A percentile compares a stretch with the other conserved stretches of the same genome.
These are phyloP conservation scores for Hydrozoanthus tunicans DNA, from an alignment of 64 coral and sea anemone species.

Conservation along the genomic window DNA sequence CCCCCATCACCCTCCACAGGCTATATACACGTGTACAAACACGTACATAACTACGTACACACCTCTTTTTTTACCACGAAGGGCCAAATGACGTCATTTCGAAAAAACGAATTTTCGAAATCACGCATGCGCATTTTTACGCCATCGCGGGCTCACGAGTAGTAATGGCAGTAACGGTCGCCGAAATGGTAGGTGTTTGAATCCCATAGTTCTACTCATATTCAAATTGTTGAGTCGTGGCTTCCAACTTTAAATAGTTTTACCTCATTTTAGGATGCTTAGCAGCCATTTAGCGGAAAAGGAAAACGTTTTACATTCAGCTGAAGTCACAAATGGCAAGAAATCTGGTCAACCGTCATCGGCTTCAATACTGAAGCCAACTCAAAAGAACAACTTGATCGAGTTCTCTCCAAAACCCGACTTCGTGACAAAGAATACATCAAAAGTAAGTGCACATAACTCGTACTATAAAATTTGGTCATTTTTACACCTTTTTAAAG, in stretches of 20 bases:
- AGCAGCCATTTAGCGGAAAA: constrained; percentile 17
- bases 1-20: no score
- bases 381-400: constrained; percentile 10
- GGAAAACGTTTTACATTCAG: constrained; percentile 14
- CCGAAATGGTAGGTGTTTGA: constrained; percentile 52
- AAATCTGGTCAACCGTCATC: constrained; percentile 26
- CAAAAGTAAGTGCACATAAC: constrained; percentile 9
- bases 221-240: background rate
- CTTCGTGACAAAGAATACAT: constrained; percentile 7
- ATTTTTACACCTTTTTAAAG: background rate
- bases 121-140: background rate
- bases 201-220: background rate
- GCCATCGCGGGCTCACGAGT: constrained; percentile 32
- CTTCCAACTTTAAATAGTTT: constrained; percentile 16
- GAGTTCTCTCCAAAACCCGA: constrained; percentile 32
- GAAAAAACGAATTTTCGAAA: background rate
- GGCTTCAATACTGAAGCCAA: constrained; percentile 51
- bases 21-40: no score
- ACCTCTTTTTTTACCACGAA: background rate
- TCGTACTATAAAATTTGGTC: background rate
- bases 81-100: background rate
- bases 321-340: constrained; percentile 36
- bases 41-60: no score
- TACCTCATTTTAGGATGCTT: constrained; percentile 38
- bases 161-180: constrained; percentile 56